phyloP scores from a whole-genome alignment of 1,140 invertebrate genomes.

The Leucophenga varia region DNA sequence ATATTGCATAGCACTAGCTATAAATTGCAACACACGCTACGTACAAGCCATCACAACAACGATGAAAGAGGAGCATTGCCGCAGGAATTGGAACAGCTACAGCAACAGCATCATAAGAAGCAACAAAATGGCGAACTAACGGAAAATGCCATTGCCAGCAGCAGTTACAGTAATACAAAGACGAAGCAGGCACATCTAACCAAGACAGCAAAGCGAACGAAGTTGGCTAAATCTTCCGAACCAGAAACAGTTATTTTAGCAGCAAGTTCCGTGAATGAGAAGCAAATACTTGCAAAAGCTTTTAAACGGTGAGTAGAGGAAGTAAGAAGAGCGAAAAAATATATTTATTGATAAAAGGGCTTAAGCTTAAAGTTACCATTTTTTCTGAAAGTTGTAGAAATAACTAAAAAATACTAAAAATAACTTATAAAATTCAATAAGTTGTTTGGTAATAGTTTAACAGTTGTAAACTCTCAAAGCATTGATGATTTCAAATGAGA shows the following conservation, averaged over 20 bases:
- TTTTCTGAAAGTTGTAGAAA: no score
- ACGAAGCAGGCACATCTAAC: not conserved
- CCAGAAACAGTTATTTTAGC: slow-evolving; percentile 55
- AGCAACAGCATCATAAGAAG: slow-evolving; percentile 14
- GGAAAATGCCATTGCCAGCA: not conserved
- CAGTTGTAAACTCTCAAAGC: no score
- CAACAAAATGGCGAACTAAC: slow-evolving; percentile 1
- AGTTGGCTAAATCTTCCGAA: slow-evolving; percentile 28
- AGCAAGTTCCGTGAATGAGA: slow-evolving; percentile 54
- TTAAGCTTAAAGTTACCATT: no score
- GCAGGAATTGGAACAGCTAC: slow-evolving; percentile 31
- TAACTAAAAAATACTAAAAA: no score
- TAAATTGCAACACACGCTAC: slow-evolving; percentile 37
- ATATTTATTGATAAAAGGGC: no score
- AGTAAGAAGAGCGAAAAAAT: no score
- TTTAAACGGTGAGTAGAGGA: slow-evolving; percentile 54
- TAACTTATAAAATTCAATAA: no score
- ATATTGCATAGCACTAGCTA: slow-evolving; percentile 52
- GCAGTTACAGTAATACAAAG: slow-evolving; percentile 14
- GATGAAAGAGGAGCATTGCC: slow-evolving; percentile 24
- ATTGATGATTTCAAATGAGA: no score
- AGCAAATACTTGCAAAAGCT: slow-evolving; percentile 53
- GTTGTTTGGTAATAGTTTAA: no score
- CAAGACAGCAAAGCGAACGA: slow-evolving; percentile 18
- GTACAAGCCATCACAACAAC: not conserved